Percentiles rank a stretch among this genome's conserved stretches.
Evolutionary conservation across 2,113 vertebrate genomes (phyloP).

Genomic region (Brienomyrus longianalis): DNA sequence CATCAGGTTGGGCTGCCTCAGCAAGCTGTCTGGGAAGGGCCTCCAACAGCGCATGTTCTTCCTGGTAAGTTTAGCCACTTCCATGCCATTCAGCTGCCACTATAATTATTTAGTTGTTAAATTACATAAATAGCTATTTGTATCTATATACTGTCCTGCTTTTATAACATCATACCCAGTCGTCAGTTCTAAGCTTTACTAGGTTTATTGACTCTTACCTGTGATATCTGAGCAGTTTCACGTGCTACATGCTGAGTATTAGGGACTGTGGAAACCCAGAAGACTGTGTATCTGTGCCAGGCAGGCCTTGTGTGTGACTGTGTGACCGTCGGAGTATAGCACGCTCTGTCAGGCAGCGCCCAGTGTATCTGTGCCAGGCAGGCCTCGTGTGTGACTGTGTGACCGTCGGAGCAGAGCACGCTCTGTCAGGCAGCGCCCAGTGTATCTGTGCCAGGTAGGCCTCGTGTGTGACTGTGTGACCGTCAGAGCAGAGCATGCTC

Average conservation of each 20-base stretch:
- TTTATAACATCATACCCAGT: background rate
- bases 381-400: background rate
- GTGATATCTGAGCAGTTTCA: background rate
- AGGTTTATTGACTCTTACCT: background rate
- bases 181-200: background rate
- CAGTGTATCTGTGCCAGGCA: background rate
- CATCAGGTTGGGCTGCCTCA: slow-evolving; percentile 92
- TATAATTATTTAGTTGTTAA: background rate
- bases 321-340: background rate
- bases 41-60: slow-evolving; percentile 98
- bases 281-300: background rate
- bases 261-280: background rate
- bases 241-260: background rate
- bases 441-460: background rate
- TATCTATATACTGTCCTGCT: background rate
- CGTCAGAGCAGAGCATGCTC: too few species aligned
- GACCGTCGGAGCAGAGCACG: background rate
- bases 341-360: background rate
- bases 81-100: background rate
- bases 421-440: background rate
- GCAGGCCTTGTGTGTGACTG: background rate
- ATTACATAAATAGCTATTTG: background rate
- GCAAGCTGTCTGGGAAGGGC: slow-evolving; percentile 95
- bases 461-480: too few species aligned
- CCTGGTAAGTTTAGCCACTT: slow-evolving; percentile 64